These are phyloP conservation scores for Athene noctua DNA, from an alignment of 2,113 vertebrate genomes.

Conservation along the genomic window DNA sequence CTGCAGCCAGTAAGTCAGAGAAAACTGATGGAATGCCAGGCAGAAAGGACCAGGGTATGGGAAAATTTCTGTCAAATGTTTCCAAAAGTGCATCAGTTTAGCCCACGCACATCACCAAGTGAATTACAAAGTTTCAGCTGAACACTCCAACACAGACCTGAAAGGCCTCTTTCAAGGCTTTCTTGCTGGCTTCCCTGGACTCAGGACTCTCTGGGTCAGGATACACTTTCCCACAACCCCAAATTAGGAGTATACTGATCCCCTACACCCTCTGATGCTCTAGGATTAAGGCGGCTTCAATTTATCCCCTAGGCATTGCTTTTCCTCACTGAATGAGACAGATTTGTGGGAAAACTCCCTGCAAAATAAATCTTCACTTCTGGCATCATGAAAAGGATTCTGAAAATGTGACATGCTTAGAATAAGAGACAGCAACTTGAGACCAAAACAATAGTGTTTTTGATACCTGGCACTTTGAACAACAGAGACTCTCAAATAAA, in stretches of 20 bases:
- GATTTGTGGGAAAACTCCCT: background rate
- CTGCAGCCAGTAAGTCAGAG: background rate
- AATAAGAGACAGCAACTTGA: background rate
- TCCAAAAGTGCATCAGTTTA: background rate
- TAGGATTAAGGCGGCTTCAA: background rate
- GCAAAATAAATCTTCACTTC: background rate
- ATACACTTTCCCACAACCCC: background rate
- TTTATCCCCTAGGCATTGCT: background rate
- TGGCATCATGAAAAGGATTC: background rate
- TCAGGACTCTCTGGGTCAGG: background rate
- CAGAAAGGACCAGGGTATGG: background rate
- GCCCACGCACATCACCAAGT: background rate
- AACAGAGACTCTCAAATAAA: background rate
- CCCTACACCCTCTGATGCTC: background rate
- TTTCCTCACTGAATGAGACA: background rate
- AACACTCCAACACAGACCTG: background rate
- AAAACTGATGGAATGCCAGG: background rate
- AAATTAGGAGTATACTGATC: background rate
- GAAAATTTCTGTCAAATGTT: background rate
- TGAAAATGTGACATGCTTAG: background rate
- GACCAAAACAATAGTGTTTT: background rate
- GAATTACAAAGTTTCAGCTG: background rate
- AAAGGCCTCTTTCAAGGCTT: background rate
- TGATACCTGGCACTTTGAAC: background rate
- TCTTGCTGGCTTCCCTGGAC: background rate